Evolutionary conservation across 2,888 invertebrate genomes (phyloP).

Genomic region (Micropterix aruncella): DNA sequence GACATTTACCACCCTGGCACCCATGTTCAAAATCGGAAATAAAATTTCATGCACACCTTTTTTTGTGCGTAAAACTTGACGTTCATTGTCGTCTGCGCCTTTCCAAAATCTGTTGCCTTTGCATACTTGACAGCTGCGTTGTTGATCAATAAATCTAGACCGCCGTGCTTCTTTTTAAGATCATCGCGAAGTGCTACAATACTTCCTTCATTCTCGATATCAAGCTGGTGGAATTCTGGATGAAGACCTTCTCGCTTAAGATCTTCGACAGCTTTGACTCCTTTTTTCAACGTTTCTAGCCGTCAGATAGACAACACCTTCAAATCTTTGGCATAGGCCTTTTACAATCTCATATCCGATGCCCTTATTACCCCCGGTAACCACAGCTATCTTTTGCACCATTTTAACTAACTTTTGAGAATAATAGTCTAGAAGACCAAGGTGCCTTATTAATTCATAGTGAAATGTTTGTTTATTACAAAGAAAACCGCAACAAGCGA

Average conservation of each 20-base stretch:
- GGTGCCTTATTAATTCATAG: no score
- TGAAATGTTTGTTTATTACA: no score
- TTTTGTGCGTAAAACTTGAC: no score
- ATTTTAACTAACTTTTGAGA: no score
- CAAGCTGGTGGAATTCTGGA: conserved; percentile 54
- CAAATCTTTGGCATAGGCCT: conserved; percentile 48
- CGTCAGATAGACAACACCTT: conserved; percentile 61
- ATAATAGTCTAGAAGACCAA: no score
- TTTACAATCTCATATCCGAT: conserved; percentile 36
- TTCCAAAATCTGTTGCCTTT: no score
- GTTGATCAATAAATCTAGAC: conserved; percentile 62
- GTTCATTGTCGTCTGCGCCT: no score
- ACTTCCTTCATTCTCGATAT: conserved; percentile 49
- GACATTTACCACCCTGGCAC: conserved; percentile 64
- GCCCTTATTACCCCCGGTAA: conserved; percentile 33
- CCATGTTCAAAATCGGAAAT: conserved; percentile 53
- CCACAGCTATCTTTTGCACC: conserved; percentile 38
- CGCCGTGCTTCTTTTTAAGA: conserved; percentile 45
- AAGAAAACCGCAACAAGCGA: no score
- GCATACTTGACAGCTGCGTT: conserved; percentile 69
- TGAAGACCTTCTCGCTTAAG: conserved; percentile 41
- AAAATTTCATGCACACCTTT: conserved; percentile 50
- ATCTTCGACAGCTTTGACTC: conserved; percentile 43
- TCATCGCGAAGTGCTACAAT: conserved; percentile 42
- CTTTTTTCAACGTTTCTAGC: conserved; percentile 48